Conservation (phyloP, 2,113 vertebrate species). For the Melanerpes aurifrons region DNA sequence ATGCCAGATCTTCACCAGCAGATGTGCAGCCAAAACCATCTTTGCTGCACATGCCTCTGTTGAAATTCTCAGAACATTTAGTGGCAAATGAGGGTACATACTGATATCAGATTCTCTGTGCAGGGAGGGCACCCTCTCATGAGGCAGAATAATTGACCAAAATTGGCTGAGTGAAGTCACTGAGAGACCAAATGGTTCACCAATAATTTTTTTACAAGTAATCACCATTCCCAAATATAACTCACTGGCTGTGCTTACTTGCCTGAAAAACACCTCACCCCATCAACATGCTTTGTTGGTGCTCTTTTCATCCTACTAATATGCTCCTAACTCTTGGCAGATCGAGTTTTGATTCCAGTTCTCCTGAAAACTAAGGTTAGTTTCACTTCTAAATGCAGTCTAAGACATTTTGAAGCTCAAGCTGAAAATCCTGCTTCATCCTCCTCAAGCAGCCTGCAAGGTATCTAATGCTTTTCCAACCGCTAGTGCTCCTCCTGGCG, state of each 20-base stretch:
- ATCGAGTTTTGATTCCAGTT: not conserved
- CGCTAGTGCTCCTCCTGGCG: not conserved
- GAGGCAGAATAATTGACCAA: not conserved
- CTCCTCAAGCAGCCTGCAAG: not conserved
- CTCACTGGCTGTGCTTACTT: not conserved
- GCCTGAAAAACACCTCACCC: not conserved
- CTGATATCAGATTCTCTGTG: not conserved
- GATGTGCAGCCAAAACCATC: not conserved
- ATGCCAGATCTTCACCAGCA: not conserved
- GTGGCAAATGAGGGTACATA: not conserved
- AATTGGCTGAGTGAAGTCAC: not conserved
- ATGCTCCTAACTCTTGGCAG: not conserved
- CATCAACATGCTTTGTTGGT: not conserved
- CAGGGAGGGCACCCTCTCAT: not conserved
- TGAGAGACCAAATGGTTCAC: not conserved
- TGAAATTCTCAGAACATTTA: not conserved
- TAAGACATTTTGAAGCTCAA: not conserved
- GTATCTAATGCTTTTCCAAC: not conserved
- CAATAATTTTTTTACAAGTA: not conserved
- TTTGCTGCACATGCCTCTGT: not conserved
- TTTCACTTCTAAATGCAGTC: not conserved
- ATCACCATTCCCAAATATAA: accelerated
- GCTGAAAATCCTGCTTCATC: not conserved
- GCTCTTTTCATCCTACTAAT: not conserved
- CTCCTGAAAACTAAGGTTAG: not conserved